phyloP scores from a whole-genome alignment of 2,888 invertebrate species.

The Rutpela maculata region DNA sequence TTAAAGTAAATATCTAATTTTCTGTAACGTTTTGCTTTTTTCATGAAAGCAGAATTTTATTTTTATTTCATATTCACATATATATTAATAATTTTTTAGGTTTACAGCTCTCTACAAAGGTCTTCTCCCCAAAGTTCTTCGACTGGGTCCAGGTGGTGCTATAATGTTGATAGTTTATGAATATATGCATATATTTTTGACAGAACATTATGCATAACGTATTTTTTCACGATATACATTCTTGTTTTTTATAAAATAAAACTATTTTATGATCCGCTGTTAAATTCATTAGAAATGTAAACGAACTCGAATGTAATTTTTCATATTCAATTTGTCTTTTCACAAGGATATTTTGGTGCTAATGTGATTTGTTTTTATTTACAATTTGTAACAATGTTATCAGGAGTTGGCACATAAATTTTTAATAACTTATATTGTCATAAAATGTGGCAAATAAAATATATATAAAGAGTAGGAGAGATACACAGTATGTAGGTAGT shows the following conservation, averaged over 20 bases:
- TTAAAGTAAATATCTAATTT: no score
- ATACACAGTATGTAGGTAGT: not conserved
- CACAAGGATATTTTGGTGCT: not conserved
- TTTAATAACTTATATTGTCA: not conserved
- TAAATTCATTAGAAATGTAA: not conserved
- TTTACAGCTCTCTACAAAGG: slow-evolving; percentile 94
- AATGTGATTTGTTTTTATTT: not conserved
- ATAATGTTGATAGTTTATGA: slow-evolving; percentile 96
- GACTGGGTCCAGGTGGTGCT: slow-evolving; percentile 95
- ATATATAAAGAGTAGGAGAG: not conserved
- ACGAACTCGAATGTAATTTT: not conserved
- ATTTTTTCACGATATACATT: no score
- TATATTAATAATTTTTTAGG: slow-evolving; percentile 75
- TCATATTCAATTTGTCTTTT: not conserved
- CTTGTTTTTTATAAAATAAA: not conserved
- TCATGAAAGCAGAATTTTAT: no score
- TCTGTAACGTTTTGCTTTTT: no score
- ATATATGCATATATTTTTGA: slow-evolving; percentile 86
- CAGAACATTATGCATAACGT: slow-evolving; percentile 71
- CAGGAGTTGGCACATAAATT: not conserved
- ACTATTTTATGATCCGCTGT: slow-evolving; percentile 1
- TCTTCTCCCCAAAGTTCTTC: slow-evolving; percentile 90
- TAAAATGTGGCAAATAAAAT: not conserved
- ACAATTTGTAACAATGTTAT: not conserved
- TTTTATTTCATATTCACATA: no score